Percentiles rank a stretch among this genome's conserved stretches.
Conservation (phyloP, 2,113 vertebrate species). For the Barnardius zonarius region DNA sequence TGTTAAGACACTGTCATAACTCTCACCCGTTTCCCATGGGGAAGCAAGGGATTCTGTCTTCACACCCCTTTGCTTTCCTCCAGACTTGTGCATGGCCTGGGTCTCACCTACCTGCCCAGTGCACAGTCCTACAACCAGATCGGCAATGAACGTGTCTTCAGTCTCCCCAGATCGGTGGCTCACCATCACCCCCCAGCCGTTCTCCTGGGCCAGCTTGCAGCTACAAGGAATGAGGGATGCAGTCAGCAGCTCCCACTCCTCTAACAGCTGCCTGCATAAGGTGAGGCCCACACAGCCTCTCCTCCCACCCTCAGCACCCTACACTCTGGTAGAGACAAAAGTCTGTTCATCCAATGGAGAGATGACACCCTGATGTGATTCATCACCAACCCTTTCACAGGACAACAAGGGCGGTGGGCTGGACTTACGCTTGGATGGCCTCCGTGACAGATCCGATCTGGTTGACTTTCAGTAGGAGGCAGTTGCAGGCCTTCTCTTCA, state of each 20-base stretch:
- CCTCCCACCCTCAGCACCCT: background rate
- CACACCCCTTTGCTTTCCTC: background rate
- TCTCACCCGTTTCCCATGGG: background rate
- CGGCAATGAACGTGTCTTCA: slow-evolving; percentile 93
- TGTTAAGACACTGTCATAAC: background rate
- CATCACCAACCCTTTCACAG: background rate
- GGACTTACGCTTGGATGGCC: slow-evolving; percentile 90
- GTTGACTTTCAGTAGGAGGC: slow-evolving; percentile 91
- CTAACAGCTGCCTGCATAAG: background rate
- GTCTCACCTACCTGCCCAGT: slow-evolving; percentile 86
- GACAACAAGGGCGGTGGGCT: background rate
- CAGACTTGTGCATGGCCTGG: background rate
- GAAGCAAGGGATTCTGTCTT: background rate
- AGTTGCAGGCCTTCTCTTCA: slow-evolving; percentile 92
- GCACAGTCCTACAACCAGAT: slow-evolving; percentile 93
- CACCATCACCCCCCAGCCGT: slow-evolving; percentile 95
- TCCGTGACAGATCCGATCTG: slow-evolving; percentile 92
- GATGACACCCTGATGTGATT: background rate
- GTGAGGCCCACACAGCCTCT: background rate
- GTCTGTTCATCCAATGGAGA: background rate
- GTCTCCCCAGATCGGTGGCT: slow-evolving; percentile 94
- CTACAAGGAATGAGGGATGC: slow-evolving; percentile 58
- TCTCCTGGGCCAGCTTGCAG: slow-evolving; percentile 94
- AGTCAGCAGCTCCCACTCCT: background rate
- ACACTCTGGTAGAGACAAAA: background rate